Evolutionary conservation across 1,140 invertebrate species (phyloP).

Genomic region (Eufriesea mexicana): DNA sequence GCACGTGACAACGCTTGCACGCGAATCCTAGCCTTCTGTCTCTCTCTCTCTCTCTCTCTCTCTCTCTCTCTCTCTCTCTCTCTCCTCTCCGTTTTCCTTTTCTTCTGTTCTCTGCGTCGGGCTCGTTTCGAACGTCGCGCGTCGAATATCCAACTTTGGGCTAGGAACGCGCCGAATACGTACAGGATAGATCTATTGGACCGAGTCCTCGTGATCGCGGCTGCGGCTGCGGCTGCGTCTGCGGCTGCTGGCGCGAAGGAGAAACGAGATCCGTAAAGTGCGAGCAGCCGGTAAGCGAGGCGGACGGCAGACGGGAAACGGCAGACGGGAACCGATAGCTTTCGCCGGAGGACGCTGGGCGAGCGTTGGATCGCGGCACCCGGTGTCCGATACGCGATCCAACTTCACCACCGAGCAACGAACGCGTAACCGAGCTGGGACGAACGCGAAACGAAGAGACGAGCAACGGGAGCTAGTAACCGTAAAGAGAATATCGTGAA

Average conservation of each 20-base stretch:
- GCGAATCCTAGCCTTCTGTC: neutral
- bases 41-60: neutral
- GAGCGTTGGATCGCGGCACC: constrained; percentile 5
- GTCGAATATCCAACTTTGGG: too few species aligned
- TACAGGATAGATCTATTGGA: too few species aligned
- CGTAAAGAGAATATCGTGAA: too few species aligned
- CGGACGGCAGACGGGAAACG: constrained; percentile 20
- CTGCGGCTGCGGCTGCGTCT: neutral
- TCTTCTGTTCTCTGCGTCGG: too few species aligned
- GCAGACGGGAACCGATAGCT: constrained; percentile 39
- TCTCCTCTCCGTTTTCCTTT: too few species aligned
- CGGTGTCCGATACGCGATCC: neutral
- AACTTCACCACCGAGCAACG: neutral
- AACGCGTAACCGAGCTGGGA: neutral
- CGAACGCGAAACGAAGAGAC: too few species aligned
- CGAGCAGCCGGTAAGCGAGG: constrained; percentile 24
- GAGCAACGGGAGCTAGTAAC: too few species aligned
- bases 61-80: too few species aligned
- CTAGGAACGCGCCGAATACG: too few species aligned
- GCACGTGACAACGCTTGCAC: neutral
- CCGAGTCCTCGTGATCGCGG: too few species aligned
- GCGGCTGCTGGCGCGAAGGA: neutral
- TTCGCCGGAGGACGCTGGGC: neutral
- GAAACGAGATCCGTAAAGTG: neutral
- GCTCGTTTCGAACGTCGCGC: too few species aligned